Conservation (phyloP, 2,113 vertebrate genomes). For the Uria lomvia region DNA sequence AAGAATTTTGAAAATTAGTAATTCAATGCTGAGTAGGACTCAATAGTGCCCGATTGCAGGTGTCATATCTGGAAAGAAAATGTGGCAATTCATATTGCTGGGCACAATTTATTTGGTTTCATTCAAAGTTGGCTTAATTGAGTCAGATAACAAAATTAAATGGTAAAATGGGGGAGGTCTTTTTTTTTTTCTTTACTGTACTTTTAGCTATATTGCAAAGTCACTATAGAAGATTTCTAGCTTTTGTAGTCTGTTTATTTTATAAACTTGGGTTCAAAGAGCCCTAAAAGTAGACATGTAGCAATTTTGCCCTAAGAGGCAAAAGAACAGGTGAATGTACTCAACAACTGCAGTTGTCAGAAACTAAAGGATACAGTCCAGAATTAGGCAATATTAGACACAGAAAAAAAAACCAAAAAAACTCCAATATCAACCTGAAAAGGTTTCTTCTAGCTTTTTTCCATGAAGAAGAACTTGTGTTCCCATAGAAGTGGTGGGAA, state of each 20-base stretch:
- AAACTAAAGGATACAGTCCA: not conserved
- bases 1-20: not conserved
- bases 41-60: not conserved
- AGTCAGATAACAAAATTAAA: not conserved
- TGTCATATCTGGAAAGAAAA: not conserved
- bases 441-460: not conserved
- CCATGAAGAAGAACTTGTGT: not conserved
- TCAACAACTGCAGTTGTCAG: not conserved
- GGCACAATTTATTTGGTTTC: not conserved
- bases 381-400: not conserved
- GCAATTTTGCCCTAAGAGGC: not conserved
- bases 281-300: not conserved
- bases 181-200: not conserved
- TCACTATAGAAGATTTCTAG: not conserved
- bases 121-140: not conserved
- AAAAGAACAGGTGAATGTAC: not conserved
- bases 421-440: not conserved
- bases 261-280: not conserved
- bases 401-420: not conserved
- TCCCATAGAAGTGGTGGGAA: not conserved
- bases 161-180: fast-evolving
- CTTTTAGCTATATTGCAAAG: not conserved
- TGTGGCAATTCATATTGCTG: not conserved
- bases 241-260: not conserved
- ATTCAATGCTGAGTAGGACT: not conserved